Conservation (phyloP, 2,797 vertebrate genomes). For the Pristis pectinata region DNA sequence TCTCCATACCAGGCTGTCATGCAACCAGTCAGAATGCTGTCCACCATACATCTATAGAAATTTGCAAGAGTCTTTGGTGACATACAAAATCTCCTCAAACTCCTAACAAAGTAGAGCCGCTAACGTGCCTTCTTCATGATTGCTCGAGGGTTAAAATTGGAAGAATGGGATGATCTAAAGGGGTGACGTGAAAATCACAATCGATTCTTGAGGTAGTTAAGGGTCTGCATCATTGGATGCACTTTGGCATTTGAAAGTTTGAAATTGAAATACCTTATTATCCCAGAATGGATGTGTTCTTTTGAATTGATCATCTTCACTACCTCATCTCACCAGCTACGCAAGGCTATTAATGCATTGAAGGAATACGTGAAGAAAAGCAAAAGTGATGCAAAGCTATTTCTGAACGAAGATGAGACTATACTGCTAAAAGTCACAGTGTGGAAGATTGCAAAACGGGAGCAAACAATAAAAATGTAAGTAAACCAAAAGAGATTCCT, state of each 20-base stretch:
- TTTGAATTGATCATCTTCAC: not conserved
- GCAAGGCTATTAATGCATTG: constrained; percentile 68
- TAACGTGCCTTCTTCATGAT: no score
- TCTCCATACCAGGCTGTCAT: no score
- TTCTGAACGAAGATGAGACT: constrained; percentile 60
- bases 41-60: no score
- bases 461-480: constrained; percentile 72
- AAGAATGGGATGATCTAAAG: not conserved
- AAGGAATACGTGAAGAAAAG: constrained; percentile 61
- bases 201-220: not conserved
- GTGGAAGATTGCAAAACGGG: constrained; percentile 69
- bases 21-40: no score
- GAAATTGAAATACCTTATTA: not conserved
- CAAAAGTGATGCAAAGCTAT: constrained; percentile 46
- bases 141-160: no score
- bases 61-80: no score
- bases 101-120: no score
- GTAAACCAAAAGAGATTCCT: constrained; percentile 45
- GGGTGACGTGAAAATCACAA: not conserved
- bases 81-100: no score
- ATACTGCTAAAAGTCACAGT: constrained; percentile 69
- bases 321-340: constrained; percentile 56
- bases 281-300: not conserved
- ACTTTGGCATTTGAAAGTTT: not conserved
- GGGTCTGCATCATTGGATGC: not conserved